Evolutionary conservation across 1,140 invertebrate species (phyloP).

Genomic region (Periplaneta americana): DNA sequence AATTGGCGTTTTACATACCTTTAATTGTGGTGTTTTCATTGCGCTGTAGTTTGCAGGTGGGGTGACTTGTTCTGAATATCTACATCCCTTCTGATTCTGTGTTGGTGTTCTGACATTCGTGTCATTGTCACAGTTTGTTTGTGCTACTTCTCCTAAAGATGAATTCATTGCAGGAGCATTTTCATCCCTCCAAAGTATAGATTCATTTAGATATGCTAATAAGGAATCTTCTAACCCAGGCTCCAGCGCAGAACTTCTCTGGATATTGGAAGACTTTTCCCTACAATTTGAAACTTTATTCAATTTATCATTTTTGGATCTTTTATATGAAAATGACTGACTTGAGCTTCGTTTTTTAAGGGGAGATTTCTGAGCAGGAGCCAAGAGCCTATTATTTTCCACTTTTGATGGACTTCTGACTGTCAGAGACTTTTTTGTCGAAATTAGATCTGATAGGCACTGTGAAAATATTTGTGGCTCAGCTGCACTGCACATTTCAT

Average conservation of each 20-base stretch:
- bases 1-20: conserved; percentile 36
- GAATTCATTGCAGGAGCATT: neutral
- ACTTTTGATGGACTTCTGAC: neutral
- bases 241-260: neutral
- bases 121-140: neutral
- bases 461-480: neutral
- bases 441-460: neutral
- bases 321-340: neutral
- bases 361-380: neutral
- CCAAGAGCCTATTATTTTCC: neutral
- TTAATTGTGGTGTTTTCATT: conserved; percentile 37
- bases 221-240: neutral
- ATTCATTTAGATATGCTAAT: neutral
- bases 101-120: neutral
- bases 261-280: conserved; percentile 23
- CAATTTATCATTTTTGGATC: neutral
- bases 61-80: conserved; percentile 23
- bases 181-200: neutral
- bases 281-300: neutral
- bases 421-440: neutral
- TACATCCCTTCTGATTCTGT: neutral
- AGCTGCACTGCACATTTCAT: neutral
- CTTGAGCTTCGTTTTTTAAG: neutral
- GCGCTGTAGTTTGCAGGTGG: conserved; percentile 36
- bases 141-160: neutral